Evolutionary conservation across 2,113 vertebrate species (phyloP).

Genomic region (Gadus macrocephalus): DNA sequence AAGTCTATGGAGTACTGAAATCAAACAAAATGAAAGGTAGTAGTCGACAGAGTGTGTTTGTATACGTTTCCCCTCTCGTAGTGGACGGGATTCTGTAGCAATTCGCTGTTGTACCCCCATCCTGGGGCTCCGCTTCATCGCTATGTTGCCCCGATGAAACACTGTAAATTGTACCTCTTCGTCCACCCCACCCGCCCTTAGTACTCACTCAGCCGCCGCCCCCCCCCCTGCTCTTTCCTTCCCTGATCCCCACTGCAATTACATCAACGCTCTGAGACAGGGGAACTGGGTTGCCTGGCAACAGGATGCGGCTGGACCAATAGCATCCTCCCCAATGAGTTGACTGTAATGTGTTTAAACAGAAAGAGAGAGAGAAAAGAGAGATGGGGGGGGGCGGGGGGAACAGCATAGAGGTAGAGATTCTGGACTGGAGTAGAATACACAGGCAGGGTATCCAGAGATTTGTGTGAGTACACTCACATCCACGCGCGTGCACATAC

Average conservation of each 20-base stretch:
- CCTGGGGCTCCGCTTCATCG: no score
- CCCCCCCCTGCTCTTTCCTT: slow-evolving; percentile 35
- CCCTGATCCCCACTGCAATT: slow-evolving; percentile 60
- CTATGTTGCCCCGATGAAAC: background rate
- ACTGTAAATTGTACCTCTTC: slow-evolving; percentile 22
- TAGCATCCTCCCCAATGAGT: slow-evolving; percentile 69
- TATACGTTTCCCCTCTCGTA: background rate
- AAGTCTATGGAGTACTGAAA: slow-evolving; percentile 4
- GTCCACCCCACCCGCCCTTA: slow-evolving; percentile 13
- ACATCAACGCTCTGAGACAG: slow-evolving; percentile 70
- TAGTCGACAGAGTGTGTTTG: background rate
- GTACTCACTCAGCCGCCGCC: slow-evolving; percentile 7
- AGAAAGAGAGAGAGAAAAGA: slow-evolving; percentile 58
- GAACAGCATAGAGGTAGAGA: slow-evolving; percentile 8
- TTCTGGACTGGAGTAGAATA: no score
- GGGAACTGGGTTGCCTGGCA: slow-evolving; percentile 77
- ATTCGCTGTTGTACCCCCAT: no score
- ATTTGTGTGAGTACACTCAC: no score
- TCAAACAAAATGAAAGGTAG: no score
- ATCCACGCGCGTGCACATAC: no score
- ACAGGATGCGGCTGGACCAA: slow-evolving; percentile 76
- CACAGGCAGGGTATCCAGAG: no score
- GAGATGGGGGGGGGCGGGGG: slow-evolving; percentile 39
- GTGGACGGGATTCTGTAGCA: no score
- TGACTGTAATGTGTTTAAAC: slow-evolving; percentile 75